Evolutionary conservation across 2,797 vertebrate genomes (phyloP), one percentile per base, ranked within the genome.

Genomic region (Sparidentex hasta): DNA sequence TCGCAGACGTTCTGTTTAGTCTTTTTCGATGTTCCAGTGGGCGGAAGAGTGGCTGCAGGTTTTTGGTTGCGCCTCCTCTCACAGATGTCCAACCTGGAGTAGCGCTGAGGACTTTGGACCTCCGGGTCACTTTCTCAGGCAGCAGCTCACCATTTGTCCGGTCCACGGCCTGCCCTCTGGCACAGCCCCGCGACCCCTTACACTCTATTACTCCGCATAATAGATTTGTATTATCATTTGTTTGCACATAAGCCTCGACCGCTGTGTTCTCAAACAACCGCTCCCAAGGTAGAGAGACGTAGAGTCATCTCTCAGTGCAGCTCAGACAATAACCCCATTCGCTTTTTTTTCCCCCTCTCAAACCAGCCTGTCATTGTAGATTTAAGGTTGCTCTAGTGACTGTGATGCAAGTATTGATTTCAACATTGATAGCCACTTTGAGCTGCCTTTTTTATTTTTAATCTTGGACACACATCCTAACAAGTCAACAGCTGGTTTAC

Each of bases 51-150:
- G 16, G 17, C 41, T 48, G 51, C 17, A 64, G 6, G 38, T 38
- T 41, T 29, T 48, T 29, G 41, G 59, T 8, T 0, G 3, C 27
- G 27, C 58, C 50, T 74, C 13, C 16, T 25, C 66, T 25, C 62
- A 14, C 61, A 57, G 21, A 66, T 78, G n/a, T 51, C 14, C 69
- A 84, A 84, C 48, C 61, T 63, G 68, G 61, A 76, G 44, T 1
- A 0, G 14, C 1, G 48, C 12, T 23, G 51, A 66, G 55, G 64
- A 61, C 74, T 65, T 25, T 18, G 21, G 43, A 72, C 88, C 90
- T 82, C 76, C 82, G 86, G 89, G 87, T 92, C 92, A 88, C 55
- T 88, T 77, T 84, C 81, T 75, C 87, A 81, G 76, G 58, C 80
- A 74, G 71, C 71, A 21, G 71, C 69, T 71, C 18, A 38, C 65